phyloP scores from a whole-genome alignment of 1,140 invertebrate genomes.

The Ruditapes philippinarum region DNA sequence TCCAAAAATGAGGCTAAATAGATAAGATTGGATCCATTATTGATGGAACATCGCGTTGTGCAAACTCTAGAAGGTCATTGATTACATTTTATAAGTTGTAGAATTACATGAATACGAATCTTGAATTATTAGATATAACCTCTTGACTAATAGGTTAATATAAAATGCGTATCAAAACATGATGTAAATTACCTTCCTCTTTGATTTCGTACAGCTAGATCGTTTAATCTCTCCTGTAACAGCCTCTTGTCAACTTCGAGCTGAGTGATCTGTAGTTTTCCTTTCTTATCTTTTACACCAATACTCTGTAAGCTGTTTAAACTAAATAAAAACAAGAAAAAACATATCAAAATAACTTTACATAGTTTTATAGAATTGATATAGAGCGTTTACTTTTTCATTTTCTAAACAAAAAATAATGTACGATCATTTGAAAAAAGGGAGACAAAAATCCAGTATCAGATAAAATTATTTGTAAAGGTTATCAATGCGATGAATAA shows the following conservation, averaged over 20 bases:
- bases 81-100: background rate
- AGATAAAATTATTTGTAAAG: no score
- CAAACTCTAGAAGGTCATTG: background rate
- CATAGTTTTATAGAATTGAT: no score
- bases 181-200: conserved; percentile 38
- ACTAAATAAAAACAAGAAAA: background rate
- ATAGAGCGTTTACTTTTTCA: no score
- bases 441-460: no score
- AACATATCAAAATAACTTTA: background rate
- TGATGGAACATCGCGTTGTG: no score
- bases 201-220: conserved; percentile 38
- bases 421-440: no score
- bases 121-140: background rate
- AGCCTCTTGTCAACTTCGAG: conserved; percentile 31
- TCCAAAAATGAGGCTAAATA: no score
- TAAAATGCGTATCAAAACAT: background rate
- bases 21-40: no score
- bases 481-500: no score
- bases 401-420: no score
- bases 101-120: background rate
- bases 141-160: background rate
- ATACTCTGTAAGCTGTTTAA: conserved; percentile 37
- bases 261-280: conserved; percentile 7
- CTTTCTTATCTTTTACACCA: conserved; percentile 54
- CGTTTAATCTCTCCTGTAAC: conserved; percentile 29